Evolutionary conservation across 1,140 invertebrate genomes (phyloP), one percentile per base, ranked within the genome.

Genomic region (Drosophila lacertosa): DNA sequence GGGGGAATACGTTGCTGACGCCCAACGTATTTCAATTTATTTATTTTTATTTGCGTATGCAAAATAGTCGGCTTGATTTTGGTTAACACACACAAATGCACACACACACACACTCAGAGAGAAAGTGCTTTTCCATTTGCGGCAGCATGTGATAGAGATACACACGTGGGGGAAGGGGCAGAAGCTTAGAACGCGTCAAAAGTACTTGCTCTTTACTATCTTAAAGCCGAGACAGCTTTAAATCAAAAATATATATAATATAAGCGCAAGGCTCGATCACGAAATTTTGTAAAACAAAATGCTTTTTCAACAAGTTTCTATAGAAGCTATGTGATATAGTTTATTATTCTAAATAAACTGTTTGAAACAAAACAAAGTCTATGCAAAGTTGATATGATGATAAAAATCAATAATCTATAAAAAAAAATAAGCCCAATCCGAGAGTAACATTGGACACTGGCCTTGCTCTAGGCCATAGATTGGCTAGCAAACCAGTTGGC

Each of bases 21-120:
- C 48, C 18, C 48, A 51, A 67, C 74, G 71, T 55, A 84, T 83
- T 83, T 83, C 79, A 83, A 83, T 83, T 83, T 83, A 83, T 83
- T 84, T 83, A 84, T 74, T 84, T 84, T 84, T 83, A 79, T 83
- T 83, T 83, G 58, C 66, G 66, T 83, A 84, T 83, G 80, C 80
- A 83, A 83, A 83, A 84, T 79, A 84, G 71, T 75, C 66, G 78
- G 78, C 78, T 81, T 81, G 77, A 81, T 77, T 81, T 82, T 77
- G 78, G 78, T 60, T 73, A 77, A 39, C 67, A 47, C 24, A 53
- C 39, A 48, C 15, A 48, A 32, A 3, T 33, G 29, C 26, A 39
- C 32, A 54, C 33, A n/a, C 15, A 2, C 16, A 24, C 26, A 29
- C 13, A 60, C 32, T 63, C 44, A 68, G 66, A 39, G 33, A 33